Percentiles rank a stretch among this genome's conserved stretches.
Conservation (phyloP, 2,797 vertebrate genomes). For the Centroberyx gerrardi region DNA sequence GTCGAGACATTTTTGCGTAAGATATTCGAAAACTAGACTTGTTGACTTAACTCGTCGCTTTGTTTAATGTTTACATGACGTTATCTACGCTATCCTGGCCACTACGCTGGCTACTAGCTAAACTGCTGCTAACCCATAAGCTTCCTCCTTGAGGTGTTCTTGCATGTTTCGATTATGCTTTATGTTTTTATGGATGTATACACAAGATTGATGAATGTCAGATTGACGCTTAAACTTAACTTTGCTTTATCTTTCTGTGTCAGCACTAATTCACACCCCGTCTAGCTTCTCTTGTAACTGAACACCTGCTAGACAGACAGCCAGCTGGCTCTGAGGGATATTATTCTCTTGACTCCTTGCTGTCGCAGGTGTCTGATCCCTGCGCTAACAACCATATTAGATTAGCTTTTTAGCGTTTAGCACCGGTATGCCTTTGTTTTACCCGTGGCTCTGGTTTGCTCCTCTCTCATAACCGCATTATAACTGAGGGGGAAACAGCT, state of each 20-base stretch:
- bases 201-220: rapidly evolving
- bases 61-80: background rate
- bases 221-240: rapidly evolving
- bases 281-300: slow-evolving; percentile 38
- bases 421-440: background rate
- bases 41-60: background rate
- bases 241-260: background rate
- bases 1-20: rapidly evolving
- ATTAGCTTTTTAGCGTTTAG: slow-evolving; percentile 44
- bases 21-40: too few species aligned
- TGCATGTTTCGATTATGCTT: background rate
- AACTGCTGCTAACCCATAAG: slow-evolving; percentile 51
- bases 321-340: slow-evolving; percentile 44
- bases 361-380: slow-evolving; percentile 54
- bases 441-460: background rate
- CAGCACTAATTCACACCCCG: background rate
- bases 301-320: slow-evolving; percentile 50
- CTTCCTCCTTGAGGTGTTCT: slow-evolving; percentile 12
- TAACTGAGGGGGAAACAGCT: slow-evolving; percentile 9
- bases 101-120: slow-evolving; percentile 48
- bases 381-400: slow-evolving; percentile 22
- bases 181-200: background rate
- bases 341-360: slow-evolving; percentile 8
- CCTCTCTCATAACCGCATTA: slow-evolving; percentile 12
- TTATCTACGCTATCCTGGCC: background rate